Evolutionary conservation across 2,113 vertebrate genomes (phyloP).

Genomic region (Mohoua ochrocephala): DNA sequence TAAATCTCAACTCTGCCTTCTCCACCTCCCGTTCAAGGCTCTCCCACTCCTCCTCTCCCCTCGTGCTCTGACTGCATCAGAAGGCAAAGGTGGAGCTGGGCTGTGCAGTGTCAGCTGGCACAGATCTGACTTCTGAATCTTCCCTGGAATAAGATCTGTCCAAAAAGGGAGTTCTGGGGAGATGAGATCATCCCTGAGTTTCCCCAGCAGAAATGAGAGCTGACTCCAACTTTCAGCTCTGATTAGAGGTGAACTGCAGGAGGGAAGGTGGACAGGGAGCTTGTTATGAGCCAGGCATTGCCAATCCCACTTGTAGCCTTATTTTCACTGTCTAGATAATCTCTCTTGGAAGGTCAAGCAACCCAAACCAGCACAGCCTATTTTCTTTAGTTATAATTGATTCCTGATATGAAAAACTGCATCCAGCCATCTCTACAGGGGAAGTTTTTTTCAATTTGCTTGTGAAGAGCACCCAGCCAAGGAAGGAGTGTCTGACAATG

Average conservation of each 20-base stretch:
- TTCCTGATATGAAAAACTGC: not conserved
- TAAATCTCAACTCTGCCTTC: not conserved
- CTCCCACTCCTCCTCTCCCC: not conserved
- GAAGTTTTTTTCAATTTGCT: not conserved
- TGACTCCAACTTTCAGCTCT: not conserved
- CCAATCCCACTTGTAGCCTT: not conserved
- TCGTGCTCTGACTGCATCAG: not conserved
- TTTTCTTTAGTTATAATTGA: not conserved
- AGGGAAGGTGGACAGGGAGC: not conserved
- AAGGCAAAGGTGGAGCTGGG: not conserved
- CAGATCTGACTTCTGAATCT: not conserved
- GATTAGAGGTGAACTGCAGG: not conserved
- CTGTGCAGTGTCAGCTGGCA: not conserved
- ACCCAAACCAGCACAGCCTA: not conserved
- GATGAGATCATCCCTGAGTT: not conserved
- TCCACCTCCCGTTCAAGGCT: not conserved
- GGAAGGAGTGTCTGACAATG: not conserved
- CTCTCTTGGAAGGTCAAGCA: not conserved
- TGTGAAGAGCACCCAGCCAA: not conserved
- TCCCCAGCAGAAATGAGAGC: not conserved
- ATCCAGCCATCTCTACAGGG: not conserved
- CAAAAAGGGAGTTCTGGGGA: not conserved
- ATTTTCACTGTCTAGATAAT: not conserved
- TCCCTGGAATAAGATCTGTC: not conserved
- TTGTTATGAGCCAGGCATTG: not conserved